Conservation (phyloP, 2,797 vertebrate species). For the Onychomys leucogaster region DNA sequence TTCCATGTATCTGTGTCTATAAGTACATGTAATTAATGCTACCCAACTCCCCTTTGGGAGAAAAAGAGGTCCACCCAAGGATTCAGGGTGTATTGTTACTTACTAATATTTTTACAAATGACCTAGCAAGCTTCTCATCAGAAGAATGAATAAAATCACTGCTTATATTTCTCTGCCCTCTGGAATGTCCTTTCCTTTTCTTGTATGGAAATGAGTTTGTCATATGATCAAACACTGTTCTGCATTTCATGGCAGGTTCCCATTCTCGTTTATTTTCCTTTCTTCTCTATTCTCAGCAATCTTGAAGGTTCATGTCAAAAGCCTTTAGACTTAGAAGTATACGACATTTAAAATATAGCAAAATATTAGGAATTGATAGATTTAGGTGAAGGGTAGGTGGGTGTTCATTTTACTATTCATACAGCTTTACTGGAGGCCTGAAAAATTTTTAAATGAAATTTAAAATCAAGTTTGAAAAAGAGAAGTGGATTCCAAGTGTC, state of each 20-base stretch:
- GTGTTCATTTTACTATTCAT: conserved; percentile 34
- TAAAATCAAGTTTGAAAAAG: conserved; percentile 11
- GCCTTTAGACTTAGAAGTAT: conserved; percentile 8
- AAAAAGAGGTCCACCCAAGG: background rate
- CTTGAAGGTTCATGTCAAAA: conserved; percentile 23
- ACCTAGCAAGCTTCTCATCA: background rate
- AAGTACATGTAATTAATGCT: background rate
- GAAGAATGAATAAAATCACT: background rate
- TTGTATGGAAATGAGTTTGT: background rate
- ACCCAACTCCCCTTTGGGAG: background rate
- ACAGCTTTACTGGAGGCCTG: conserved; percentile 12
- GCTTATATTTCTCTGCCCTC: background rate
- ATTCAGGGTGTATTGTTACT: background rate
- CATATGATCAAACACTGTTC: background rate
- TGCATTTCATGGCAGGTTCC: background rate
- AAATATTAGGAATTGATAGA: conserved; percentile 17
- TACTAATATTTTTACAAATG: background rate
- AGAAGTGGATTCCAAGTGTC: background rate
- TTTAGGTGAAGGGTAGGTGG: background rate
- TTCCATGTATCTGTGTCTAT: background rate
- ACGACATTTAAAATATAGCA: conserved; percentile 16
- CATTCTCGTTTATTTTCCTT: background rate
- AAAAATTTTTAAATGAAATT: conserved; percentile 53
- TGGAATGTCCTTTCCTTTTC: conserved; percentile 12
- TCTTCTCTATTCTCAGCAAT: background rate